Conservation (phyloP, 2,113 vertebrate genomes). For the Alectura lathami region DNA sequence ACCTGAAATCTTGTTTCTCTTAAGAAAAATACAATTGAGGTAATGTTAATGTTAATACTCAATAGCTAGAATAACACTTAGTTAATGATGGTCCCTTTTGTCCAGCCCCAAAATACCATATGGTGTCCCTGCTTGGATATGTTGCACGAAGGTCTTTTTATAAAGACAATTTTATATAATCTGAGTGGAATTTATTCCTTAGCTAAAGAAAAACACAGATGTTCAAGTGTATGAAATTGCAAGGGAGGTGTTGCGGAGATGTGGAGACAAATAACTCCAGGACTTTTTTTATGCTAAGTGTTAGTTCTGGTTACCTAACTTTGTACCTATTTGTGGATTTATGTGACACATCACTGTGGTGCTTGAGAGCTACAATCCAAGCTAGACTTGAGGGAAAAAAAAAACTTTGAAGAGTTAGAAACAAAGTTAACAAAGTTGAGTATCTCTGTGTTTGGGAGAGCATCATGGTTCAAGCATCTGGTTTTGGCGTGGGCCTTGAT, state of each 20-base stretch:
- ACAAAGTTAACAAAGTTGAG: not conserved
- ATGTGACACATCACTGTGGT: constrained; percentile 19
- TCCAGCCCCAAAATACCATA: not conserved
- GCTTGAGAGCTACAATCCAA: constrained; percentile 8
- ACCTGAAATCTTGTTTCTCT: not conserved
- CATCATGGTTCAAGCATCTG: not conserved
- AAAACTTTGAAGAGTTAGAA: not conserved
- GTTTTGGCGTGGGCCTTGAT: not conserved
- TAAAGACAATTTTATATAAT: constrained; percentile 63
- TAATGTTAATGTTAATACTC: not conserved
- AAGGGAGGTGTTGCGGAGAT: constrained; percentile 72
- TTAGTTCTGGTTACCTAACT: constrained; percentile 68
- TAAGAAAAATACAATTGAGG: not conserved
- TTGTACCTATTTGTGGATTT: constrained; percentile 38
- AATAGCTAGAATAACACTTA: not conserved
- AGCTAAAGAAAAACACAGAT: constrained; percentile 67
- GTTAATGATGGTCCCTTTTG: not conserved
- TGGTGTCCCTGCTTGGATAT: not conserved
- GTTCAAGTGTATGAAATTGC: constrained; percentile 64
- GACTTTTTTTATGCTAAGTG: constrained; percentile 56
- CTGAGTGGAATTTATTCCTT: constrained; percentile 57
- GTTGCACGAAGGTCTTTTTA: constrained; percentile 23
- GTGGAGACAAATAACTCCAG: constrained; percentile 65
- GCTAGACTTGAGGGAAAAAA: not conserved
- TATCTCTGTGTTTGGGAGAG: not conserved